These are phyloP conservation scores for Danionella dracula DNA, from an alignment of 2,797 vertebrate species.

Conservation along the genomic window DNA sequence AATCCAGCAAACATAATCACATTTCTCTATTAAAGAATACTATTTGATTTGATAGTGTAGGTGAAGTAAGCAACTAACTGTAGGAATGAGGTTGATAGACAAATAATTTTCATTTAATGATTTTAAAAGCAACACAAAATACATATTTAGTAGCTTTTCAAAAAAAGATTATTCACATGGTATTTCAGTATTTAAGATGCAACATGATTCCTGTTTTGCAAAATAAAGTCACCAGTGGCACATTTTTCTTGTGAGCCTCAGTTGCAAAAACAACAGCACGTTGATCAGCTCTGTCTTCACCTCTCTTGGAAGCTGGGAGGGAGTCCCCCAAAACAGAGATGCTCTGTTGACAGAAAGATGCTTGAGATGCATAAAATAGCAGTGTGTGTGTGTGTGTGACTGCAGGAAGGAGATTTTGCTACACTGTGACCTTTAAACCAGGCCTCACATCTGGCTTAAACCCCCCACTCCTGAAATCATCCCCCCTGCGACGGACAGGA, in stretches of 20 bases:
- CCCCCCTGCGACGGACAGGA: slow-evolving; percentile 63
- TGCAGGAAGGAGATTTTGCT: slow-evolving; percentile 33
- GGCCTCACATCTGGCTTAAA: slow-evolving; percentile 69
- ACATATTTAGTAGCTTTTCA: no score
- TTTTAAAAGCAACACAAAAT: no score
- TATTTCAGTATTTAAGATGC: background rate
- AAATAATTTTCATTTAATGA: no score
- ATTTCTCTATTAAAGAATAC: no score
- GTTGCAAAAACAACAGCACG: slow-evolving; percentile 58
- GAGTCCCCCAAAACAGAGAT: slow-evolving; percentile 71
- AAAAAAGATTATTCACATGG: no score
- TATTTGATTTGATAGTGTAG: no score
- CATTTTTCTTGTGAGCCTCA: background rate
- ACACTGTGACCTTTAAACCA: slow-evolving; percentile 44
- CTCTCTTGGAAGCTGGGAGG: slow-evolving; percentile 66
- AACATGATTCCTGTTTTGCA: background rate
- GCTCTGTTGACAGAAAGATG: slow-evolving; percentile 84
- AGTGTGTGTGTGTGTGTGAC: slow-evolving; percentile 4
- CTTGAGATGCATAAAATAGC: slow-evolving; percentile 61
- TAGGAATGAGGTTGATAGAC: no score
- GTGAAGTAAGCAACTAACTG: no score
- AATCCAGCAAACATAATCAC: no score
- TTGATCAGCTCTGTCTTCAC: slow-evolving; percentile 70
- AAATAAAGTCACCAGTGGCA: background rate
- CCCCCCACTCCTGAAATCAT: slow-evolving; percentile 63